phyloP scores from a whole-genome alignment of 2,888 invertebrate genomes.

The Plutella xylostella region DNA sequence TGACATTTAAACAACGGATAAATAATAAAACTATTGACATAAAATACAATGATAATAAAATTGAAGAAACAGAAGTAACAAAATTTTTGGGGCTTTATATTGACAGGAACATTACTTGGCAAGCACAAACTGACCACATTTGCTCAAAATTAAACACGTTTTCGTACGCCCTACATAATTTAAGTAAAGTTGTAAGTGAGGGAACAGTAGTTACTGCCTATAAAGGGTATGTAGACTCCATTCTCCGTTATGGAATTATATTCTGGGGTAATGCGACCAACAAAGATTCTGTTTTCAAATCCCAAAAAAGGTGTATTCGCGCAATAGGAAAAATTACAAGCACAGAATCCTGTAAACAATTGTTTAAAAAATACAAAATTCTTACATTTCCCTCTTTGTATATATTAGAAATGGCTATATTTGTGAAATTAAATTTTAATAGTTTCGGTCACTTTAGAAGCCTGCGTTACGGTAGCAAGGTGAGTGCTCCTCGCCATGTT shows the following conservation, averaged over 20 bases:
- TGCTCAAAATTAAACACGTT: not conserved
- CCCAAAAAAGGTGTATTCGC: constrained; percentile 2
- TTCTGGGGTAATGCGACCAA: constrained; percentile 2
- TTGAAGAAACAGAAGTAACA: not conserved
- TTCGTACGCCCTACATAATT: constrained; percentile 4
- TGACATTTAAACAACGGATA: not conserved
- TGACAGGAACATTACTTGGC: constrained; percentile 4
- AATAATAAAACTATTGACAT: not conserved
- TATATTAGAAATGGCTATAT: constrained; percentile 18
- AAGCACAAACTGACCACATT: not conserved
- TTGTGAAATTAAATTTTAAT: not conserved
- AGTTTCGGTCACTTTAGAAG: no score
- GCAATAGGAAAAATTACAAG: not conserved
- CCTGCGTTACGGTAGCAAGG: no score
- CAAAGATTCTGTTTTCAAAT: not conserved
- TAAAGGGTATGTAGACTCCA: constrained; percentile 3
- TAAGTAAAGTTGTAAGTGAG: constrained; percentile 2
- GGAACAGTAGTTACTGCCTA: constrained; percentile 1
- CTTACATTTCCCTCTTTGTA: not conserved
- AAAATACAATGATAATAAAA: not conserved
- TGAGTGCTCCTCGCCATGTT: no score
- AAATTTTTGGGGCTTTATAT: constrained; percentile 1
- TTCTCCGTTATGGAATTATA: constrained; percentile 7
- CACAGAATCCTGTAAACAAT: not conserved
- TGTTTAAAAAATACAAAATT: not conserved